Percentiles rank a stretch among this genome's conserved stretches.
These are phyloP conservation scores for Grammomys surdaster DNA, from an alignment of 2,113 vertebrate genomes.

Conservation along the genomic window DNA sequence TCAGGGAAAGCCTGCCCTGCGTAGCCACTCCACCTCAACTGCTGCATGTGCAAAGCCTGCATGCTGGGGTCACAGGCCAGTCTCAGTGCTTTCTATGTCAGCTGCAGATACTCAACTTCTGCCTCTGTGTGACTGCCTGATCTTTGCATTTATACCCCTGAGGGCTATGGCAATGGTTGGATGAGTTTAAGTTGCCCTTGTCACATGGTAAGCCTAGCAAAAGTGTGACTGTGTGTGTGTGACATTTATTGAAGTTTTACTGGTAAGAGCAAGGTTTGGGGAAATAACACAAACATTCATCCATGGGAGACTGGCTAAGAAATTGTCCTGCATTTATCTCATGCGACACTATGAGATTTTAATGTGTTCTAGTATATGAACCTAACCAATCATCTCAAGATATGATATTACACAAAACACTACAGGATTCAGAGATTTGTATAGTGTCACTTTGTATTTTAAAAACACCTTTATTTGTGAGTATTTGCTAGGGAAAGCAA, in stretches of 20 bases:
- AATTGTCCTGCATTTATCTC: background rate
- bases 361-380: background rate
- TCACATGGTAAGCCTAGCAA: background rate
- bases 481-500: background rate
- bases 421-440: background rate
- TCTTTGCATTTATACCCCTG: fast-evolving
- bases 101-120: background rate
- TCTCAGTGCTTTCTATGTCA: background rate
- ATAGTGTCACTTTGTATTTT: too few species aligned
- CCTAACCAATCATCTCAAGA: background rate
- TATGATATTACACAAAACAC: background rate
- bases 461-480: too few species aligned
- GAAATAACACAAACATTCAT: background rate
- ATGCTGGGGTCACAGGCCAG: too few species aligned
- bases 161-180: fast-evolving
- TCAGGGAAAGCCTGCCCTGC: background rate
- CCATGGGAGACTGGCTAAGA: background rate
- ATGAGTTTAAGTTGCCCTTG: background rate
- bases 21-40: background rate
- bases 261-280: background rate
- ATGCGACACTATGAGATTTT: background rate
- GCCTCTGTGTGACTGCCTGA: background rate
- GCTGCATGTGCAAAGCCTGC: background rate
- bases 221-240: background rate
- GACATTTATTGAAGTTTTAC: background rate